Evolutionary conservation across 2,113 vertebrate species (phyloP).

Genomic region (Ellobius talpinus): DNA sequence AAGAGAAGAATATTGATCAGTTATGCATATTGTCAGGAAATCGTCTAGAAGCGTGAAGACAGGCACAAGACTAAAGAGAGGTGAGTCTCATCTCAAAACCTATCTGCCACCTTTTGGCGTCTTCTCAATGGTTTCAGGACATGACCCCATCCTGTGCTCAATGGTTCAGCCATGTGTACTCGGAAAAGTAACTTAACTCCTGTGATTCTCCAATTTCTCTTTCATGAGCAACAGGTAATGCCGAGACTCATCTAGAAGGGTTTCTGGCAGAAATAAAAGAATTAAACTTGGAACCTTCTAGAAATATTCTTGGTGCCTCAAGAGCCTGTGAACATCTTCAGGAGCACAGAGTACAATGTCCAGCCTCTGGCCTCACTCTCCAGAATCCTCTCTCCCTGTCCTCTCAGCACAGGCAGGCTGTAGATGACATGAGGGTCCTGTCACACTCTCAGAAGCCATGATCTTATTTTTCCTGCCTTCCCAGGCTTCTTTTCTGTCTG

Average conservation of each 20-base stretch:
- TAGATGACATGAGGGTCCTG: neutral
- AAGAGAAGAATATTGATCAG: neutral
- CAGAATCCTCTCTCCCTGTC: accelerated
- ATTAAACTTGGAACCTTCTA: neutral
- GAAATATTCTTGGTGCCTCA: neutral
- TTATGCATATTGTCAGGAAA: neutral
- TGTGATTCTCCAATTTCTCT: neutral
- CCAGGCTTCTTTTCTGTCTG: neutral
- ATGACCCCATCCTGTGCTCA: neutral
- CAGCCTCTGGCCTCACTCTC: neutral
- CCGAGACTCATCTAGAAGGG: neutral
- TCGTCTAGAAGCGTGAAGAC: neutral
- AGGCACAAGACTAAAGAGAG: neutral
- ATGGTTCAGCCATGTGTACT: neutral
- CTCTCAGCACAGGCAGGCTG: neutral
- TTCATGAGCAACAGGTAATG: neutral
- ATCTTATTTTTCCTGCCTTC: neutral
- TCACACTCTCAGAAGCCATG: accelerated
- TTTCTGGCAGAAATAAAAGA: neutral
- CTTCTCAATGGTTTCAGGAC: neutral
- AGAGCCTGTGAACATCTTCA: neutral
- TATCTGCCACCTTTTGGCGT: neutral
- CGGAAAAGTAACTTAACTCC: neutral
- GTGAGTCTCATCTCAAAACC: neutral
- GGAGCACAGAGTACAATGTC: accelerated